Base-by-base conservation (phyloP, 2,113 vertebrate genomes). In the Cariama cristata region DNA sequence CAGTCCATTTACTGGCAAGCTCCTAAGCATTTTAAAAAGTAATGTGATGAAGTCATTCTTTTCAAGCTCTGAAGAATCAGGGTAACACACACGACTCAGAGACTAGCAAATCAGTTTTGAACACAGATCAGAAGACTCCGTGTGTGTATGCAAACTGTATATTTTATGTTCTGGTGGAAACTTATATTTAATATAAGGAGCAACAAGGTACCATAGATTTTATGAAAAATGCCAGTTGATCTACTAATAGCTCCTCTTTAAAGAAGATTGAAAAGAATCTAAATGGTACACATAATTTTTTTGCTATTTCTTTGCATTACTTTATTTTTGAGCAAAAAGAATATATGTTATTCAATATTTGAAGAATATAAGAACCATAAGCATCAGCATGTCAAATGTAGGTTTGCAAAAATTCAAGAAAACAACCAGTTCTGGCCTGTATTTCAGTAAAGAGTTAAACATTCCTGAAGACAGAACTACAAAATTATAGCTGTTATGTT, bases 251-350 rank as follows among this genome's bases (percentile, higher is more conserved):
- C 8, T 86, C 12, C 6, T 79, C 35, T 53, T 85, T 68, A 63
- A 75, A 92, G 32, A 45, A 47, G 33, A 40, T 1, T 35, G 20
- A 85, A 89, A 63, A 69, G 33, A 22, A n/a, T 47, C 20, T 40
- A 45, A 69, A 58, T 7, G 7, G 2, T 20, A 30, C 2, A 1
- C 3, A 20, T 6, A 21, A 0, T 8, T 42, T 58, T 59, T 72
- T 87, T 72, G 4, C 17, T 75, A 1, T 72, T 88, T 90, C 11
- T 73, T 80, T 17, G 11, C 66, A 26, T 88, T 76, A 49, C 9
- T 56, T 56, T 62, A 66, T 80, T 80, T 62, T n/a, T 58, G 12
- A 69, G 38, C 19, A 94, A 88, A 91, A 88, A 66, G 10, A 45
- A 33, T 33, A 50, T 8, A 44, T 11, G 19, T 18, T 53, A 76